Evolutionary conservation across 1,140 invertebrate species (phyloP).

Genomic region (Drosophila burlai): DNA sequence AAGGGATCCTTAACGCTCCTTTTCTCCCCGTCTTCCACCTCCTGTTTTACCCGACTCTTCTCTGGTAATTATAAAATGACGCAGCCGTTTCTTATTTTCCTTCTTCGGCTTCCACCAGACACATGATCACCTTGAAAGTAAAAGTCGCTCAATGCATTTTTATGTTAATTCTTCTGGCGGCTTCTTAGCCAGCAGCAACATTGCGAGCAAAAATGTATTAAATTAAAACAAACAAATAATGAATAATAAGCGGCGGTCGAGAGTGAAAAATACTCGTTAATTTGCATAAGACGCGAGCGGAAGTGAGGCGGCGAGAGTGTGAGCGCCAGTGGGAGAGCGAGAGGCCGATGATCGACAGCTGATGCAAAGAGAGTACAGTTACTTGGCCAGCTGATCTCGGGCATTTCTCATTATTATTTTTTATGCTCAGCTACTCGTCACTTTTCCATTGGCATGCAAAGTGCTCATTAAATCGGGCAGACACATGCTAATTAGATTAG

Average conservation of each 20-base stretch:
- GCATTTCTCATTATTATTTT: slow-evolving; percentile 1
- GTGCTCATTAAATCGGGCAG: slow-evolving; percentile 60
- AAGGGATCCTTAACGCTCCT: slow-evolving; percentile 22
- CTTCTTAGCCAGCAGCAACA: slow-evolving; percentile 42
- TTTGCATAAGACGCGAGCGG: slow-evolving; percentile 66
- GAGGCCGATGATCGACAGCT: slow-evolving; percentile 49
- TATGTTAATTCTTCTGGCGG: slow-evolving; percentile 64
- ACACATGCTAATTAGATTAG: slow-evolving; percentile 66
- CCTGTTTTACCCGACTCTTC: slow-evolving; percentile 7
- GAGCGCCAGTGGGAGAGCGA: slow-evolving; percentile 3
- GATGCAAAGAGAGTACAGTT: slow-evolving; percentile 23
- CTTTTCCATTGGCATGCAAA: slow-evolving; percentile 81
- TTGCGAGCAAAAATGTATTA: slow-evolving; percentile 80
- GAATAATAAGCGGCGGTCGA: slow-evolving; percentile 73
- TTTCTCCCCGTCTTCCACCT: slow-evolving; percentile 9
- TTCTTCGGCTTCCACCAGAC: slow-evolving; percentile 12
- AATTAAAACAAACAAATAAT: slow-evolving; percentile 84
- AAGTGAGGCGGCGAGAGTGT: slow-evolving; percentile 16
- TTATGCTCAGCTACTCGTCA: slow-evolving; percentile 70
- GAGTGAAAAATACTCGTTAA: slow-evolving; percentile 43
- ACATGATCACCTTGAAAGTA: slow-evolving; percentile 80
- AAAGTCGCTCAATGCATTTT: slow-evolving; percentile 77
- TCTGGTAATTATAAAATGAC: slow-evolving; percentile 53
- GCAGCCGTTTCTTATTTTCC: slow-evolving; percentile 42
- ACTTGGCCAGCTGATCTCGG: slow-evolving; percentile 54